Evolutionary conservation across 2,113 vertebrate species (phyloP).

Genomic region (Antechinus flavipes): DNA sequence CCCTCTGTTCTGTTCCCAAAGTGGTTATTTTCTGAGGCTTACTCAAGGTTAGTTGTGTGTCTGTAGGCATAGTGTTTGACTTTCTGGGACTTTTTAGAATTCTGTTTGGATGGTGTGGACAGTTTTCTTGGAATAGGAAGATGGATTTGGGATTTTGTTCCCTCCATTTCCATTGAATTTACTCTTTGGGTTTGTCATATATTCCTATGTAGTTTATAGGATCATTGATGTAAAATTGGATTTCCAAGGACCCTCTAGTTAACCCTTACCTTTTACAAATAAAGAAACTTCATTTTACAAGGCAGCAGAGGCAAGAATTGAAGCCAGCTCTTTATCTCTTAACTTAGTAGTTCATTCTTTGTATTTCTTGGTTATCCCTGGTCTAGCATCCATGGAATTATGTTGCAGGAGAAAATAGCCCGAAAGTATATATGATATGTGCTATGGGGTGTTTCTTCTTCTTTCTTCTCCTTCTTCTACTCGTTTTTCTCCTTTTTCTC

Average conservation of each 20-base stretch:
- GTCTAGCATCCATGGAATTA: background rate
- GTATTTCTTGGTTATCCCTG: conserved; percentile 14
- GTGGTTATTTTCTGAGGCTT: background rate
- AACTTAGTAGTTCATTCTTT: background rate
- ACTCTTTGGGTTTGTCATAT: background rate
- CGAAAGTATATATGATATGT: background rate
- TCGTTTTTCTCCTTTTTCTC: too few relatives aligned
- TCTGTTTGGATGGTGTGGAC: background rate
- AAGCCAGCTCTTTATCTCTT: background rate
- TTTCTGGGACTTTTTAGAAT: conserved; percentile 19
- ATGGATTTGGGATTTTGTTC: background rate
- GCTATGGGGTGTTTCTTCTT: background rate
- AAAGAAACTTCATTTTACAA: background rate
- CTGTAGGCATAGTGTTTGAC: background rate
- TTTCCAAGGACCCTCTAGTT: background rate
- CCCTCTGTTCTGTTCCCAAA: background rate
- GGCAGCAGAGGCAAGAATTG: background rate
- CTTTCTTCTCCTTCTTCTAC: too few relatives aligned
- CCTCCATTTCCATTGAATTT: background rate
- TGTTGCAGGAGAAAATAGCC: background rate
- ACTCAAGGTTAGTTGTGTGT: background rate
- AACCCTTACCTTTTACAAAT: background rate
- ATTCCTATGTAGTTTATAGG: background rate
- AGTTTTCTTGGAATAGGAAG: background rate
- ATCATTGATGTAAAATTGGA: background rate